These are phyloP conservation scores for Mactra quadrangularis DNA, from an alignment of 1,140 invertebrate genomes.

Conservation along the genomic window DNA sequence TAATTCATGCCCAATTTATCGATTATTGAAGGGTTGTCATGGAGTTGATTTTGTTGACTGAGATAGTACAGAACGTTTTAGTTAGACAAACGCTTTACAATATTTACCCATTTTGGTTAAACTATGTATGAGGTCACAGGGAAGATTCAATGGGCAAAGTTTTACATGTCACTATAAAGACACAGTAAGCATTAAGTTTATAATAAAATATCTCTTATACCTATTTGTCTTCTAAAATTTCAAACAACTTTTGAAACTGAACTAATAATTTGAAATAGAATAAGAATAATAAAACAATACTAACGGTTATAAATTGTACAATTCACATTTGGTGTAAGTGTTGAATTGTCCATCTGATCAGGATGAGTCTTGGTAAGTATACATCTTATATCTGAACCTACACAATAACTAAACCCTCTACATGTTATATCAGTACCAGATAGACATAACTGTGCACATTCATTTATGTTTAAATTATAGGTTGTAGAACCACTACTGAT, in stretches of 20 bases:
- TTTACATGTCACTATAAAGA: no score
- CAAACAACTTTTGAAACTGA: no score
- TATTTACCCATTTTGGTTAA: no score
- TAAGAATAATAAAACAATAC: neutral
- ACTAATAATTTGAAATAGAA: neutral
- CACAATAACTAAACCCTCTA: constrained; percentile 19
- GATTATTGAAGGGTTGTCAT: no score
- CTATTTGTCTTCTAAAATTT: no score
- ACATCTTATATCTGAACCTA: neutral
- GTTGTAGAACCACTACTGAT: no score
- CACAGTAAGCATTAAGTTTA: neutral
- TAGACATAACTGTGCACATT: neutral
- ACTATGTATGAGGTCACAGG: no score
- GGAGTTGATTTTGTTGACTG: no score
- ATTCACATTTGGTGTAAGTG: neutral
- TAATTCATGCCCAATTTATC: no score
- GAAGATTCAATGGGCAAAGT: no score
- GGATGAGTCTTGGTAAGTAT: constrained; percentile 10
- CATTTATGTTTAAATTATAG: neutral
- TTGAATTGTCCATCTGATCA: constrained; percentile 1
- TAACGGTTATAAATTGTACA: constrained; percentile 22
- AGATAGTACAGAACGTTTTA: no score
- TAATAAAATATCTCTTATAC: neutral
- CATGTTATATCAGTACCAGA: neutral
- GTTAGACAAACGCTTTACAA: no score